Evolutionary conservation across 1,140 invertebrate genomes (phyloP).

Genomic region (Drosophila tani): DNA sequence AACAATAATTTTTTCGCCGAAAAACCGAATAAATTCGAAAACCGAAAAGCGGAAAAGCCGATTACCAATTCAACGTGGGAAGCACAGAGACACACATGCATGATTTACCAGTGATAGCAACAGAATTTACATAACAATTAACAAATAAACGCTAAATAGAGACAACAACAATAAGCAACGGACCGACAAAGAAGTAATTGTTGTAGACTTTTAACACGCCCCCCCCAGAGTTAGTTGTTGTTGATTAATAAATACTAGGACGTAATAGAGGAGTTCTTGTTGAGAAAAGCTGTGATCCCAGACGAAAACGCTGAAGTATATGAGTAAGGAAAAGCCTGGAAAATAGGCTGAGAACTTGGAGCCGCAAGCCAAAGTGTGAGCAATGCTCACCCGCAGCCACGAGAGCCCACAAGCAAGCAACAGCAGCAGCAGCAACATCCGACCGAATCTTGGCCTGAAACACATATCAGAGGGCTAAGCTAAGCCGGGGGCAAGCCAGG

Average conservation of each 20-base stretch:
- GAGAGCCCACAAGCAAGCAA: not conserved
- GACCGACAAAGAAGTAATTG: constrained; percentile 34
- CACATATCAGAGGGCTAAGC: constrained; percentile 65
- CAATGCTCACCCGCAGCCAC: constrained; percentile 29
- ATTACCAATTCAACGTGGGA: constrained; percentile 19
- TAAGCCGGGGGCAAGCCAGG: not conserved
- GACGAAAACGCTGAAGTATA: constrained; percentile 13
- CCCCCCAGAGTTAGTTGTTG: constrained; percentile 39
- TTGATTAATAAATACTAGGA: constrained; percentile 41
- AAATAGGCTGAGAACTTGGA: not conserved
- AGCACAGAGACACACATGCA: constrained; percentile 25
- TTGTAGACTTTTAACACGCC: constrained; percentile 43
- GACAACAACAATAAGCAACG: constrained; percentile 33
- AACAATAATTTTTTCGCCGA: constrained; percentile 71
- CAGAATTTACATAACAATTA: constrained; percentile 69
- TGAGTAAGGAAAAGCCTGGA: constrained; percentile 1
- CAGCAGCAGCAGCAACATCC: constrained; percentile 1
- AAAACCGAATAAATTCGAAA: not conserved
- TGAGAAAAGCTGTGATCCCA: constrained; percentile 51
- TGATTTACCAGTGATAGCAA: constrained; percentile 72
- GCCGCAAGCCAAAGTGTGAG: constrained; percentile 5
- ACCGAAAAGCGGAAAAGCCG: not conserved
- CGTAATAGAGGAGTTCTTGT: constrained; percentile 31
- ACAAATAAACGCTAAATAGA: constrained; percentile 21
- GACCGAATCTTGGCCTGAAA: constrained; percentile 5